Evolutionary conservation across 1,140 invertebrate genomes (phyloP).

Genomic region (Mylabris phalerata): DNA sequence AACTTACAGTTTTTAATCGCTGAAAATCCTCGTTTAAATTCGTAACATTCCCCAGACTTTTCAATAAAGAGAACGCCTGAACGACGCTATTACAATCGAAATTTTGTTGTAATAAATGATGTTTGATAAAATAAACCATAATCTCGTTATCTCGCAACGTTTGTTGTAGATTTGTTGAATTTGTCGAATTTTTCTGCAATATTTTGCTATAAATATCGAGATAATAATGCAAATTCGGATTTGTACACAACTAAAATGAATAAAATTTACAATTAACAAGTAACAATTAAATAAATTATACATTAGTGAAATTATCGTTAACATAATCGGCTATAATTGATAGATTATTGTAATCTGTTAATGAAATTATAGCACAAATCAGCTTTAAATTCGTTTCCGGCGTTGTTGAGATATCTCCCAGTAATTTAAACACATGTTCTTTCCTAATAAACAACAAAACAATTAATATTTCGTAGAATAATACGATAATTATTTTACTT

Average conservation of each 20-base stretch:
- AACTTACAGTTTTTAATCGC: constrained; percentile 1
- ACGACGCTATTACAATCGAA: constrained; percentile 1
- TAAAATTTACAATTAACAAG: too few relatives aligned
- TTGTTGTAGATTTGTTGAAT: background rate
- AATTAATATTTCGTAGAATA: background rate
- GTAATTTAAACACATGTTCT: background rate
- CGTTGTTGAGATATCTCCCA: background rate
- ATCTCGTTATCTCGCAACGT: constrained; percentile 4
- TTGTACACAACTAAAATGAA: background rate
- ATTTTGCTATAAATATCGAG: constrained; percentile 12
- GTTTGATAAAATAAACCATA: constrained; percentile 8
- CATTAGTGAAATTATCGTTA: background rate
- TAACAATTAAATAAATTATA: too few relatives aligned
- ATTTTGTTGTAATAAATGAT: constrained; percentile 5
- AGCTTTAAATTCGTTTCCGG: constrained; percentile 5
- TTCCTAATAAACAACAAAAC: background rate
- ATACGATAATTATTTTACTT: background rate
- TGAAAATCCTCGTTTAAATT: constrained; percentile 1
- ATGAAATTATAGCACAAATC: background rate
- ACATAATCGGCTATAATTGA: constrained; percentile 4
- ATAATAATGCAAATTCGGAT: constrained; percentile 5
- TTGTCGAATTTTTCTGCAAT: background rate
- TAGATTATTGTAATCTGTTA: constrained; percentile 5
- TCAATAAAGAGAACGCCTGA: constrained; percentile 4
- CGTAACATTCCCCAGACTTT: constrained; percentile 4